Evolutionary conservation across 2,113 vertebrate genomes (phyloP), one percentile per base, ranked within the genome.

Genomic region (Oceanites oceanicus): DNA sequence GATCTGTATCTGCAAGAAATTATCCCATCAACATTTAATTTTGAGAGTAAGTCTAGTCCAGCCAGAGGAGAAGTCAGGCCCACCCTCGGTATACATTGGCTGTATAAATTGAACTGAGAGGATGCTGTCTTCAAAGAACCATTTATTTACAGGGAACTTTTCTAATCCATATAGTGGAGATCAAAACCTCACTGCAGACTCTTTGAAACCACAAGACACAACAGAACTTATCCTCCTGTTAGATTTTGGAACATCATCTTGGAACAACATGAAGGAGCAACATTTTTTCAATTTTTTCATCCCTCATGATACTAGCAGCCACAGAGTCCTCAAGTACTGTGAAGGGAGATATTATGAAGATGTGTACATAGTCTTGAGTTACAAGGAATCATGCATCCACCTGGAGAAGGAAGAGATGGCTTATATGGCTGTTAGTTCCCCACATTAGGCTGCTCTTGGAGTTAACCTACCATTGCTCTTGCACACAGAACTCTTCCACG

Each of bases 121-220:
- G 44, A 75, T 70, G 26, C 11, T 53, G 20, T 62, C 49, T 85
- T 95, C 86, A 97, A 95, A 94, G 70, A 92, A 73, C 14, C n/a
- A 34, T 95, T 92, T 97, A 94, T 97, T 96, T 97, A 87, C 44
- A 89, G 42, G 45, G 62, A 87, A 59, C 15, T 87, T 88, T 70
- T 89, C 70, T 95, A 86, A 90, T 88, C 63, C 29, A 25, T 79
- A 13, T 9, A 87, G 42, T 14, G 16, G 22, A 92, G 56, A 95
- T 89, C 61, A 87, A 94, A 97, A 82, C 58, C 10, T 82, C 23
- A 13, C 44, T 81, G 40, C 40, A 86, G 92, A 75, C 68, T 72
- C 79, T 89, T 86, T 0, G 0, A 89, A 97, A 94, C 53, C 66
- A 62, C 6, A 2, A 91, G 68, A 91, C 73, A 68, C 71, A 91